Evolutionary conservation across 2,113 vertebrate species (phyloP), one percentile per base, ranked within the genome.

Genomic region (Heterotilapia buettikoferi): DNA sequence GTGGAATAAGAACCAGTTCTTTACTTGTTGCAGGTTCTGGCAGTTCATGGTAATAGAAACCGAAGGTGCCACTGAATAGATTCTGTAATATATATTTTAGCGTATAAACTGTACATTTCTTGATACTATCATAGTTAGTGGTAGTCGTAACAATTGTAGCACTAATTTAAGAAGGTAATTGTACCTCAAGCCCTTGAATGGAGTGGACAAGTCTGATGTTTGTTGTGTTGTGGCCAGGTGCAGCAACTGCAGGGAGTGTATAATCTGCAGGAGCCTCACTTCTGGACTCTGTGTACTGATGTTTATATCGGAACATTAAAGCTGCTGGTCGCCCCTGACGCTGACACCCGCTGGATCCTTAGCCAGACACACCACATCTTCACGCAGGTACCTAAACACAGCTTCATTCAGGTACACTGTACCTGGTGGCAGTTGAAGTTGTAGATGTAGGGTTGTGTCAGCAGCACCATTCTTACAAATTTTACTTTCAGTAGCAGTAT

Each of bases 351-450:
- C 90, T 99, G 99, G 99, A 98, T 99, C 94, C 96, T 98, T 91
- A 99, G 98, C 95, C 99, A 99, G 93, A 99, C 99, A 3, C 99
- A 99, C 95, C 96, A 98, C 92, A 99, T 99, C 92, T 99, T 99
- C 94, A 99, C 99, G 93, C 99, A 99, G 98, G 99, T 99, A 90
- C 33, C 50, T 78, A 63, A 86, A 84, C 63, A 26, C 29, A 13
- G 1, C 6, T 24, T 33, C 50, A 52, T 56, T 57, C 56, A 9
- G 18, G 63, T 38, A 73, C 31, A 47, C 43, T 50, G 24, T 45
- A 45, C 33, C 33, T 21, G 11, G 33, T 68, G 33, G 68, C 38
- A 73, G 66, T 26, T 43, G 38, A 43, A 73, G 38, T 0, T 73
- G 66, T 76, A 73, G 40, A 26, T 73, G 13, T 73, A 45, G 21